Base-by-base conservation (phyloP, 2,113 vertebrate species). In the Tylochromis polylepis region DNA sequence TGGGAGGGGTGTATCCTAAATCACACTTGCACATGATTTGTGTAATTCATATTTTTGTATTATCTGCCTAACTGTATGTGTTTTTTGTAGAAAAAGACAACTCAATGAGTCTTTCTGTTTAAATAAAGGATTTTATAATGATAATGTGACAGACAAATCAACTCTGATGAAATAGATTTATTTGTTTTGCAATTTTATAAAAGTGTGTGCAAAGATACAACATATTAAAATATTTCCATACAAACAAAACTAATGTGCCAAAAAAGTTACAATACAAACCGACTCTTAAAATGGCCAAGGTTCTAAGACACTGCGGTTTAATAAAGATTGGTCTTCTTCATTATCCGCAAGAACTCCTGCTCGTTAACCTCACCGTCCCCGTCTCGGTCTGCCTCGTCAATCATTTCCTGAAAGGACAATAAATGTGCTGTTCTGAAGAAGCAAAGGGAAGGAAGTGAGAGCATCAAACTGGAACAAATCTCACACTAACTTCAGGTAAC, bases 271-370 rank as follows among this genome's bases (percentile, higher is more conserved):
- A 11, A 34, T 70, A 59, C 3, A 78, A 91, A 87, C 11, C n/a
- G 15, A 43, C 79, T 62, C 5, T 51, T 11, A 20, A 38, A 82
- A 80, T 11, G 77, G 58, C 49, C 8, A 6, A 31, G 16, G 34
- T 41, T 80, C 14, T 79, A 41, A 31, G 65, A n/a, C 15, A n/a
- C 38, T 7, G 53, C 14, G 6, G 9, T 59, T 96, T 86, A 99
- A 94, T 98, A 98, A 49, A 99, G 95, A 84, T 96, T 97, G 6
- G 97, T 98, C 93, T 98, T 99, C 94, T 97, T 98, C 98, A 99
- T 99, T 87, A 99, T 98, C 93, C 96, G 96, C 90, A 99, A 93
- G 93, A 99, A 99, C 85, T 99, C 98, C 94, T 98, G 96, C 93
- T 99, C 97, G 11, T 95, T 98, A 24, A 99, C 97, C 95, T 98